Evolutionary conservation across 2,888 invertebrate species (phyloP), one percentile per base, ranked within the genome.

Genomic region (Agrochola circellaris): DNA sequence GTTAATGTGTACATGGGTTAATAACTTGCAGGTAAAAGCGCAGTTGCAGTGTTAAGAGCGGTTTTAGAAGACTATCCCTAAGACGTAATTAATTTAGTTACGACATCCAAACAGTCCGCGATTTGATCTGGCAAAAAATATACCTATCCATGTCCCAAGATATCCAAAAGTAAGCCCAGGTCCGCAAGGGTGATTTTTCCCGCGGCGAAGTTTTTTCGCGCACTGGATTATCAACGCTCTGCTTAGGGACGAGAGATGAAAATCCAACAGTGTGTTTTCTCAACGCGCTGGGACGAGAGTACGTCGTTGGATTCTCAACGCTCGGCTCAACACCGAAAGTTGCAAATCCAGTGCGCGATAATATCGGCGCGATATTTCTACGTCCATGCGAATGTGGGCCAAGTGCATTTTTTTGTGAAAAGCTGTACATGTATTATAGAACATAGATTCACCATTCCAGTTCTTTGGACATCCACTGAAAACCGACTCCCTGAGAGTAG

Each of bases 121-220:
- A 15, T 54, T 64, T 20, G 80, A 87, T 88, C 87, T 87, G 88
- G 86, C 88, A 88, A 84, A 89, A 90, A 84, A 89, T 87, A 90
- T 84, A 81, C 61, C 81, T 86, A 77, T 78, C 48, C 9, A 68
- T 70, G 11, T 17, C 61, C 54, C 23, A n/a, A 68, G 26, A 42
- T 65, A 30, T 75, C 1, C 15, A 48, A 38, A 69, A 23, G 0
- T 26, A 8, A 15, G 5, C n/a, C n/a, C n/a, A n/a, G n/a, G n/a
- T n/a, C n/a, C n/a, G n/a, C n/a, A n/a, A n/a, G n/a, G n/a, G n/a
- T n/a, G n/a, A n/a, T n/a, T n/a, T n/a, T n/a, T n/a, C n/a, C n/a
- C n/a, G n/a, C n/a, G n/a, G n/a, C n/a, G n/a, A n/a, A n/a, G n/a
- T n/a, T n/a, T n/a, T n/a, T n/a, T n/a, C n/a, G n/a, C n/a, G n/a